Base-by-base conservation (phyloP, 2,113 vertebrate species). In the Anarhynchus alexandrinus region DNA sequence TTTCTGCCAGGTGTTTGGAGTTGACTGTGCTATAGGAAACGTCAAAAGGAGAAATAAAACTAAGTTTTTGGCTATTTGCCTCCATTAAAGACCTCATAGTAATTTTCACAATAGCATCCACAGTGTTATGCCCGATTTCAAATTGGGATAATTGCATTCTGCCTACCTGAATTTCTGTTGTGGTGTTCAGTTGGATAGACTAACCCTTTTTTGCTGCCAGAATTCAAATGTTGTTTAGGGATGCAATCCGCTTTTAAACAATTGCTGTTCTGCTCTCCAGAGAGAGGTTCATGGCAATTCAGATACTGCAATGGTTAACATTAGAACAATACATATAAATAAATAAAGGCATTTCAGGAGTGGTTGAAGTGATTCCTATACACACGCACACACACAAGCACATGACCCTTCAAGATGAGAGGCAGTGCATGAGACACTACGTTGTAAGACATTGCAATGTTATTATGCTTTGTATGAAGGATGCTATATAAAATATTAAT, bases 401-500 rank as follows among this genome's bases (percentile, higher is more conserved):
- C 51, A 94, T 27, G 70, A 79, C 81, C 83, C 88, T 95, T 95
- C 82, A 94, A 82, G 89, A 94, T 66, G 85, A 93, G 84, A 96
- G 64, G n/a, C 84, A 96, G 93, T 52, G 43, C 78, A 73, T 65
- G 94, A 96, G 86, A 96, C 84, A 61, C 73, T 65, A n/a, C 0
- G 0, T 66, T 87, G 70, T 54, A 95, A 97, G 76, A 90, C 81
- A 79, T 36, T 91, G 81, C 55, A 51, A 54, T 76, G 89, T 94
- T 97, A 96, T 97, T 96, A 81, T 90, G 91, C 95, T 92, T 93
- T 54, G 54, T 90, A 88, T 97, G 95, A 95, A 96, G 79, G 76
- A 93, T 87, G 82, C 76, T 80, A 51, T 92, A 96, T 97, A 97
- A 97, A 97, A 97, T 97, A 97, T 97, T 97, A 96, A 97, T 96